These are phyloP conservation scores for Notospermus geniculatus DNA, from an alignment of 1,140 invertebrate species.

Conservation along the genomic window DNA sequence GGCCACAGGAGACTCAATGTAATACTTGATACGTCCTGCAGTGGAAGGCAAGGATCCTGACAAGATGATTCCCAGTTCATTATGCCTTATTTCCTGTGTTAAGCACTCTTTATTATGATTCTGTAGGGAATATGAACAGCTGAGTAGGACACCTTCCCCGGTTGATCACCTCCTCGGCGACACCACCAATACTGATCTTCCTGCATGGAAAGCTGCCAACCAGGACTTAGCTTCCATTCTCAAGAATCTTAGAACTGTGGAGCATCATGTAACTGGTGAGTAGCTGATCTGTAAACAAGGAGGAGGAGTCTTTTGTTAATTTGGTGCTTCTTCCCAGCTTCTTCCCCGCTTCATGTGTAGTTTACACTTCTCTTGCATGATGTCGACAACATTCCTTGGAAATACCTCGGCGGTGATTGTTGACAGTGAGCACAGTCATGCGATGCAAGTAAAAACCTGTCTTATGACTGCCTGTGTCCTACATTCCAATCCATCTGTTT, in stretches of 20 bases:
- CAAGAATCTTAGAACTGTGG: constrained; percentile 63
- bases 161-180: constrained; percentile 44
- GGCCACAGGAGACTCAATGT: too few species aligned
- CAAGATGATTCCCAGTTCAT: too few species aligned
- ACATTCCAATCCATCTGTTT: constrained; percentile 17
- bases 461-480: background rate
- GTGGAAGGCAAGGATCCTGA: too few species aligned
- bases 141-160: constrained; percentile 38
- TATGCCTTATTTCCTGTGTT: constrained; percentile 46
- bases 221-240: constrained; percentile 63
- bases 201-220: constrained; percentile 48
- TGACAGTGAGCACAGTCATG: too few species aligned
- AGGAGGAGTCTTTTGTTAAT: background rate
- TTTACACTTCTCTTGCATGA: background rate
- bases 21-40: too few species aligned
- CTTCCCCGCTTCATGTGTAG: background rate
- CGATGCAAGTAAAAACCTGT: too few species aligned
- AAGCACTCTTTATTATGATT: constrained; percentile 35
- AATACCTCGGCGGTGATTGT: too few species aligned
- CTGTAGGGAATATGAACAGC: constrained; percentile 46
- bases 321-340: background rate
- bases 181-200: constrained; percentile 45
- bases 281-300: constrained; percentile 2
- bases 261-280: constrained; percentile 62
- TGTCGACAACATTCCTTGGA: too few species aligned